Percentiles rank a stretch among this genome's conserved stretches.
These are phyloP conservation scores for Hartigia nigra DNA, from an alignment of 2,888 invertebrate genomes.

Conservation along the genomic window DNA sequence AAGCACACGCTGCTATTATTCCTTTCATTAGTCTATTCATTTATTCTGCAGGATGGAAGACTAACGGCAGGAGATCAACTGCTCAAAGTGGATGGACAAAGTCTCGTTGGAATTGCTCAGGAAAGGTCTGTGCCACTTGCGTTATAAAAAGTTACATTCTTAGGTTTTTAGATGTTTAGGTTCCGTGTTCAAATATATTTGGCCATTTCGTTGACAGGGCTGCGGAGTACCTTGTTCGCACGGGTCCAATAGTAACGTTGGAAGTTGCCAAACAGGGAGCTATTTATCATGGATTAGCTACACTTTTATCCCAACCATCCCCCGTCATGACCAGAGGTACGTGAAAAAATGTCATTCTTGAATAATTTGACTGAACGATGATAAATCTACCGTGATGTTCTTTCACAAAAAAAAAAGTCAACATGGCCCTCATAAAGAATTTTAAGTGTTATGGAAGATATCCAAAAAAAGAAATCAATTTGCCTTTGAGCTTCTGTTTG, in stretches of 20 bases:
- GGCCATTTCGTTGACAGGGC: conserved; percentile 71
- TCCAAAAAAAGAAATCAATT: background rate
- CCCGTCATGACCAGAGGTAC: conserved; percentile 83
- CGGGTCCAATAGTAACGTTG: conserved; percentile 92
- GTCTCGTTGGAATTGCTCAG: conserved; percentile 82
- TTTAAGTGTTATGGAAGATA: background rate
- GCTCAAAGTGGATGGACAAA: conserved; percentile 95
- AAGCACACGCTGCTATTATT: conserved; percentile 10
- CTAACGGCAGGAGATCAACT: conserved; percentile 97
- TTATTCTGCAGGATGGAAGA: conserved; percentile 80
- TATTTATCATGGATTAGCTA: conserved; percentile 94
- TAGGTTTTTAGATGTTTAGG: background rate
- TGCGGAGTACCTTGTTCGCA: conserved; percentile 94
- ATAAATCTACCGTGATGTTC: background rate
- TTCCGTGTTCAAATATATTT: background rate
- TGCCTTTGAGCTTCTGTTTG: background rate
- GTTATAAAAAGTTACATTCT: conserved; percentile 38
- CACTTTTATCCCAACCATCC: conserved; percentile 90
- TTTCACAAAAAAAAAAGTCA: background rate
- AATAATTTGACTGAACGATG: background rate
- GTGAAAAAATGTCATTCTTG: conserved; percentile 32
- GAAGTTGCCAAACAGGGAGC: conserved; percentile 99
- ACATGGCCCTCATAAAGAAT: background rate
- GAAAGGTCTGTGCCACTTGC: conserved; percentile 68
- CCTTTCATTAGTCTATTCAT: conserved; percentile 10